A percentile compares a stretch with the other conserved stretches of the same genome.
Conservation (phyloP, 2,797 vertebrate species). For the Antennarius maculatus region DNA sequence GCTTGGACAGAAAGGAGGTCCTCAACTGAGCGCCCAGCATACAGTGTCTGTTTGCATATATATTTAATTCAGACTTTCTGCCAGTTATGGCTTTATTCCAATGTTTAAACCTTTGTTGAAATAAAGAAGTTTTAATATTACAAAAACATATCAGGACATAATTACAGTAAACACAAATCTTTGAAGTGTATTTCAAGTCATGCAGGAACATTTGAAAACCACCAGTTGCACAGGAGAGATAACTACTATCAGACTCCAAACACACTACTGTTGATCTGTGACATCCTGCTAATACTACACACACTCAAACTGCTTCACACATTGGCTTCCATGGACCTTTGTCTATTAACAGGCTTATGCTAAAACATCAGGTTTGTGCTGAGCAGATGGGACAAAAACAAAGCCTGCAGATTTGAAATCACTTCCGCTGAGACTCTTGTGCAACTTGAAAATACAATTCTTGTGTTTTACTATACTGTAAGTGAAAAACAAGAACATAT, state of each 20-base stretch:
- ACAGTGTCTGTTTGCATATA: constrained; percentile 5
- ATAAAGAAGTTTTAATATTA: constrained; percentile 5
- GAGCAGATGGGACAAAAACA: neutral
- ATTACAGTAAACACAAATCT: neutral
- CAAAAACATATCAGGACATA: constrained; percentile 2
- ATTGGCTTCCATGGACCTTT: constrained; percentile 28
- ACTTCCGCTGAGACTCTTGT: neutral
- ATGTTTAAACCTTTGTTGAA: constrained; percentile 1
- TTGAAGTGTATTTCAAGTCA: constrained; percentile 6
- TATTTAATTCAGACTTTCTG: constrained; percentile 12
- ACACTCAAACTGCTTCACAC: constrained; percentile 25
- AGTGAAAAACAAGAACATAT: constrained; percentile 1
- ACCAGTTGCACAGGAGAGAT: neutral
- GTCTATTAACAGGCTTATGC: constrained; percentile 19
- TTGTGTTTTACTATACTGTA: neutral
- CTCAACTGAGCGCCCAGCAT: constrained; percentile 4
- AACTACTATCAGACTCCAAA: neutral
- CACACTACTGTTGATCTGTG: neutral
- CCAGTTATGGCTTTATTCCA: constrained; percentile 29
- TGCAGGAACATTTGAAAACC: neutral
- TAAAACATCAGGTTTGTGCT: constrained; percentile 21
- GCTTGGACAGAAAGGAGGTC: neutral
- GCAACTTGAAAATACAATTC: neutral
- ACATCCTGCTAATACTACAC: neutral
- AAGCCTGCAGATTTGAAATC: neutral